Percentiles rank a stretch among this genome's conserved stretches.
These are phyloP conservation scores for Mongoloraphidia duomilia DNA, from an alignment of 2,888 invertebrate species.

Conservation along the genomic window DNA sequence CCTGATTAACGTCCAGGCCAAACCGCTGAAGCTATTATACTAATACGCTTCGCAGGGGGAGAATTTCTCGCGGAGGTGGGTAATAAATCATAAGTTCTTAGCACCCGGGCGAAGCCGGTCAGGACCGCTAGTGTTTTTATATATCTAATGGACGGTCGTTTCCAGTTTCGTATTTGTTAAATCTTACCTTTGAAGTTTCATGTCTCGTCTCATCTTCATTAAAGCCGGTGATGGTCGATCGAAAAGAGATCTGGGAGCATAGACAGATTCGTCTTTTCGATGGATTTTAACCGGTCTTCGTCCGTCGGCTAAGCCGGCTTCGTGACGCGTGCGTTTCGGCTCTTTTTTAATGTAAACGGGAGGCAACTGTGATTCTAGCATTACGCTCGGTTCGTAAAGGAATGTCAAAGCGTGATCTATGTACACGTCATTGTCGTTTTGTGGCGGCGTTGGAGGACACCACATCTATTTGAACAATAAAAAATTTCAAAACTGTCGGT, in stretches of 20 bases:
- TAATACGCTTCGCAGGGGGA: no score
- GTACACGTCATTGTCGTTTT: slow-evolving; percentile 84
- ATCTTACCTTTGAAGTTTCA: slow-evolving; percentile 54
- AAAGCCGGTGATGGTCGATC: slow-evolving; percentile 63
- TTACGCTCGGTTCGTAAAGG: slow-evolving; percentile 62
- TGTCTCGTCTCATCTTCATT: slow-evolving; percentile 61
- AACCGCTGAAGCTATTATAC: no score
- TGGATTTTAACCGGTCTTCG: slow-evolving; percentile 45
- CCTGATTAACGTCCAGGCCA: no score
- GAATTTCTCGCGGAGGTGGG: no score
- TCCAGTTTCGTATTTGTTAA: no score
- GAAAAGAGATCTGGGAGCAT: slow-evolving; percentile 68
- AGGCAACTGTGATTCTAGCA: slow-evolving; percentile 67
- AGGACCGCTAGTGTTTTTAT: no score
- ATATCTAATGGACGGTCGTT: no score
- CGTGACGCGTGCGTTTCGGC: slow-evolving; percentile 53
- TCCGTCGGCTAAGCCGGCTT: slow-evolving; percentile 37
- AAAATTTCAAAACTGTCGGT: neutral
- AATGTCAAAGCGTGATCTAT: slow-evolving; percentile 73
- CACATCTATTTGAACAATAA: slow-evolving; percentile 55
- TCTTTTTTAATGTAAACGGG: slow-evolving; percentile 69
- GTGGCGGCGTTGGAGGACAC: slow-evolving; percentile 94
- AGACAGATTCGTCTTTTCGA: slow-evolving; percentile 57
- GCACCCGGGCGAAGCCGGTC: no score
- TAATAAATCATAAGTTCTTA: no score